Evolutionary conservation across 2,888 invertebrate genomes (phyloP).

Genomic region (Drosophila acutilabella): DNA sequence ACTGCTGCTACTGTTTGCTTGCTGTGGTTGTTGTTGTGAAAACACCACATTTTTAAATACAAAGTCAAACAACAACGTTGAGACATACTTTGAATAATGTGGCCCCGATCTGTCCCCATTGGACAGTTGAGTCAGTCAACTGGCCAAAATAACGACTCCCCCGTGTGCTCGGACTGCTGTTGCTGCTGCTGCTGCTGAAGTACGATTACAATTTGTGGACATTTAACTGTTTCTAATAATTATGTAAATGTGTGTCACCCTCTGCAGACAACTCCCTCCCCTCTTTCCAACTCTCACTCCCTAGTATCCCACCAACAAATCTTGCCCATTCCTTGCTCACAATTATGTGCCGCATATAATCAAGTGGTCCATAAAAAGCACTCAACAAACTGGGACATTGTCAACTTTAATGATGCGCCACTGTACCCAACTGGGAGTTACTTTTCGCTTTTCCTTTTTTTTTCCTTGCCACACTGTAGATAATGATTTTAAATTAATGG

Average conservation of each 20-base stretch:
- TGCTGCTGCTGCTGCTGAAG: conserved; percentile 37
- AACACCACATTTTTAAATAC: conserved; percentile 69
- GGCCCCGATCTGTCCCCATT: conserved; percentile 32
- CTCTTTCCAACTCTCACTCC: conserved; percentile 1
- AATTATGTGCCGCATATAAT: conserved; percentile 67
- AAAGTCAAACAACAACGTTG: conserved; percentile 39
- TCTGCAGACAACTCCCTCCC: neutral
- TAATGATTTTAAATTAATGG: conserved; percentile 38
- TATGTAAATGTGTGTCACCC: conserved; percentile 75
- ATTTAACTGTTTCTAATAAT: conserved; percentile 81
- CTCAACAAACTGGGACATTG: conserved; percentile 55
- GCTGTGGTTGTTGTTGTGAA: conserved; percentile 28
- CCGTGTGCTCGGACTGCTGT: conserved; percentile 47
- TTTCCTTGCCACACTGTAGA: conserved; percentile 5
- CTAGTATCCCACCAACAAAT: too few species aligned
- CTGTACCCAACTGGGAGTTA: conserved; percentile 42
- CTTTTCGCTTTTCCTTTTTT: conserved; percentile 5
- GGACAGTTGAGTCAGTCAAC: conserved; percentile 27
- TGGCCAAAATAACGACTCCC: conserved; percentile 69
- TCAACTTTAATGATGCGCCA: conserved; percentile 70
- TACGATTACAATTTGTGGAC: conserved; percentile 75
- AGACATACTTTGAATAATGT: conserved; percentile 65
- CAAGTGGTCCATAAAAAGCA: conserved; percentile 63
- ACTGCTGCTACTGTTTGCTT: conserved; percentile 23
- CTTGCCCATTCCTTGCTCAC: conserved; percentile 11